Base-by-base conservation (phyloP, 2,113 vertebrate species). In the Hucho hucho region DNA sequence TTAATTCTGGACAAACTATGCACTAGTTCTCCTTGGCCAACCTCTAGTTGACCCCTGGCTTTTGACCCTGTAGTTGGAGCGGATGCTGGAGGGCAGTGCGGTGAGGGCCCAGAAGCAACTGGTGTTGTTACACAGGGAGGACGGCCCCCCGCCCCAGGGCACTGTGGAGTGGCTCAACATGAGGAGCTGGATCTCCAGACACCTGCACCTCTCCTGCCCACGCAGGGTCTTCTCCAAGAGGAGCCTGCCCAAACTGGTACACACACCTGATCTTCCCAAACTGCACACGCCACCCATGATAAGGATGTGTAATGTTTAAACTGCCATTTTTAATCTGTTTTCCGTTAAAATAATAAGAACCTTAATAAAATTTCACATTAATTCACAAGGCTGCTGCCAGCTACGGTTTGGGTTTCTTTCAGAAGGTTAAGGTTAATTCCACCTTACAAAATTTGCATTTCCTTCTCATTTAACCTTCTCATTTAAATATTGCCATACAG, bases 81-180 rank as follows among this genome's bases (percentile, higher is more conserved):
- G 83, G 46, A 97, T 97, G 95, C 83, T 99, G 93, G 97, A 99
- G 92, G 93, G 93, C 86, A 94, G 94, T 0, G 94, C 97, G 0
- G 95, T 96, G 2, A 93, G 96, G 0, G 97, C 97, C 47, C 97
- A 98, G 94, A 99, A 99, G 86, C 97, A 97, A 59, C 93, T 98
- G 14, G 58, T 97, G n/a, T 84, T 99, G 78, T 92, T 98, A 70
- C 96, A 98, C 70, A 92, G 90, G 64, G 95, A 98, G 87, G 97
- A 98, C 0, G 96, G 97, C 0, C 95, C 96, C 0, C 90, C 90
- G 0, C 97, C 96, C 0, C 87, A 87, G 49, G 95, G 94, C 4
- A 98, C 97, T 0, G 96, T 93, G 1, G 96, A 99, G 32, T 98
- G 96, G 97, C 95, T 98, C 11, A 98, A 98, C 93, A 98, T 97